Percentiles rank a stretch among this genome's conserved stretches.
These are phyloP conservation scores for Rattus norvegicus DNA, from an alignment of 2,113 vertebrate genomes.

Conservation along the genomic window DNA sequence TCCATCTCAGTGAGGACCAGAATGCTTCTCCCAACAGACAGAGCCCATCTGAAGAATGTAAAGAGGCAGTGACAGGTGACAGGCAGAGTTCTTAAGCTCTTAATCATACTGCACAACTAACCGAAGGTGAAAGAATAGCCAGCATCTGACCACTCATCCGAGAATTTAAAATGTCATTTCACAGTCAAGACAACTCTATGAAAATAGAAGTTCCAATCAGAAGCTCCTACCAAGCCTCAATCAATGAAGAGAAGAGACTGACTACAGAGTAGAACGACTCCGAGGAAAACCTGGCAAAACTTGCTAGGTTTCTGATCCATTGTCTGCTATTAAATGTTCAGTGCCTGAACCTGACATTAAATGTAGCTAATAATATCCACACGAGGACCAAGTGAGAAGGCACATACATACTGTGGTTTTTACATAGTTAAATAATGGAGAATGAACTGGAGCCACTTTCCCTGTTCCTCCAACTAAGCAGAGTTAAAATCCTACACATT, in stretches of 20 bases:
- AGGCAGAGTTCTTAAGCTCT: background rate
- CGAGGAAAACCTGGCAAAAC: background rate
- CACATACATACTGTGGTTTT: background rate
- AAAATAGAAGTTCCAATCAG: background rate
- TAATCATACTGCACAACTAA: background rate
- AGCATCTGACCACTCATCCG: background rate
- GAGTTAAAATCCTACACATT: background rate
- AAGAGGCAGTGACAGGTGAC: background rate
- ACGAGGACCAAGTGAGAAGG: background rate
- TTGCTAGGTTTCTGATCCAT: background rate
- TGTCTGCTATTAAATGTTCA: background rate
- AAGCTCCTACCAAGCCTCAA: background rate
- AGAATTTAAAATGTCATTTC: conserved; percentile 27
- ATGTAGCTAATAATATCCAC: background rate
- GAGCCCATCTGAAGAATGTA: background rate
- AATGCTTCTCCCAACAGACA: background rate
- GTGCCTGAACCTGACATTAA: background rate
- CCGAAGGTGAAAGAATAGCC: background rate
- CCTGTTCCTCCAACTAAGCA: background rate
- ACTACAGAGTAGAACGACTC: background rate
- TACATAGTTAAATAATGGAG: background rate
- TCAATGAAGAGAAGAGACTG: background rate
- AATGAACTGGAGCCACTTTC: background rate
- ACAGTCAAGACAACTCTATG: background rate
- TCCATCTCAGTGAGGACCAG: background rate